A percentile compares a stretch with the other conserved stretches of the same genome.
Evolutionary conservation across 92 coral and sea anemone species (phyloP).

Genomic region (Diadumene lineata): DNA sequence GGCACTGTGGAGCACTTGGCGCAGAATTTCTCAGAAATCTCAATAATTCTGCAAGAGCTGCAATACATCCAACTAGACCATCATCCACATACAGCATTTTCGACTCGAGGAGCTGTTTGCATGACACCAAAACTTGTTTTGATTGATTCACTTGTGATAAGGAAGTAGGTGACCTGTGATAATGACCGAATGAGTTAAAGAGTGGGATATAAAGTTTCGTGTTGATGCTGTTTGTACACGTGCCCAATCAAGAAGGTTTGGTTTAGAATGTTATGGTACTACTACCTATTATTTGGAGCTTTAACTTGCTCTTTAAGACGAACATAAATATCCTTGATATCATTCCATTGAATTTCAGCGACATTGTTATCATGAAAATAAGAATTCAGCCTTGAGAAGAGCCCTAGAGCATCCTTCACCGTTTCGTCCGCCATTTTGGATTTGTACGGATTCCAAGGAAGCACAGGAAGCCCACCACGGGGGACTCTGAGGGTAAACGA

Average conservation of each 20-base stretch:
- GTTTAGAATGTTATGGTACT: background rate
- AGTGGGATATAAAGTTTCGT: too few relatives aligned
- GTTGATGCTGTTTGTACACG: background rate
- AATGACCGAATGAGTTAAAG: too few relatives aligned
- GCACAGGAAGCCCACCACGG: background rate
- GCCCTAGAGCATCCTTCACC: constrained; percentile 19
- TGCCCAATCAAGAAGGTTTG: background rate
- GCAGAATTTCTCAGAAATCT: constrained; percentile 87
- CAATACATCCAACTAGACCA: constrained; percentile 13
- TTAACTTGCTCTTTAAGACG: constrained; percentile 49
- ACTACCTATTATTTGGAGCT: constrained; percentile 52
- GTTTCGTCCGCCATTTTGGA: background rate
- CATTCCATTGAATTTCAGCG: constrained; percentile 23
- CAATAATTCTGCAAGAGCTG: constrained; percentile 47
- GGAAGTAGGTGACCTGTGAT: constrained; percentile 2
- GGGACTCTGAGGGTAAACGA: too few relatives aligned
- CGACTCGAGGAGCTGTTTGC: background rate
- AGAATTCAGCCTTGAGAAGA: background rate
- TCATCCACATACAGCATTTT: constrained; percentile 19
- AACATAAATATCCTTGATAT: constrained; percentile 18
- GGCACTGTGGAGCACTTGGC: constrained; percentile 67
- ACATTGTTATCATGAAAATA: background rate
- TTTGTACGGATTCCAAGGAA: background rate
- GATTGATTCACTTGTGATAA: constrained; percentile 8
- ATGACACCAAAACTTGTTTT: constrained; percentile 1